Conservation (phyloP, 2,113 vertebrate species). For the Cephalopholis sonnerati region DNA sequence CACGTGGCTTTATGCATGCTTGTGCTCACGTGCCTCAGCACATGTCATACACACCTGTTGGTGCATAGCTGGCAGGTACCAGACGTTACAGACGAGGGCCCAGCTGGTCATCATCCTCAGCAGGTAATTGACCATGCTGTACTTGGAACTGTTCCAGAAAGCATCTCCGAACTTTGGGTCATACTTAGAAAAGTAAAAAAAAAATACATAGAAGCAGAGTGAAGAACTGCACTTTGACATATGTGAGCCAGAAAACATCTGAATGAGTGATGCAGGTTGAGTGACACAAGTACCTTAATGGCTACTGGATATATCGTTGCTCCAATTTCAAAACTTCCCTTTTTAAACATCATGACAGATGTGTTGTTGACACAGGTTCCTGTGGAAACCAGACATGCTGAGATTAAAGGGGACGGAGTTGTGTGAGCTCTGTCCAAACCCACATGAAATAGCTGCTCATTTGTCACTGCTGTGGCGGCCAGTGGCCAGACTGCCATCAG, state of each 20-base stretch:
- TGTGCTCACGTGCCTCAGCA: conserved; percentile 2
- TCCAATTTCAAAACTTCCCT: conserved; percentile 99
- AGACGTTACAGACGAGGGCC: conserved; percentile 96
- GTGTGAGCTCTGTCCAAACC: conserved; percentile 47
- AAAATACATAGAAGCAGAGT: neutral
- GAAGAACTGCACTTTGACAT: neutral
- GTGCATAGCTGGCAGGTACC: conserved; percentile 96
- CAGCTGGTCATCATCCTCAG: conserved; percentile 98
- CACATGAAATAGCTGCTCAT: conserved; percentile 23
- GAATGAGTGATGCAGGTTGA: neutral
- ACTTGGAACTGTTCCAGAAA: conserved; percentile 98
- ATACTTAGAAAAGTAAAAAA: conserved; percentile 84
- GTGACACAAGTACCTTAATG: conserved; percentile 83
- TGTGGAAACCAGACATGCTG: conserved; percentile 70
- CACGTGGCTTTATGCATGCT: neutral
- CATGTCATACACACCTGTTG: conserved; percentile 86
- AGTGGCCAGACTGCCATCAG: conserved; percentile 20
- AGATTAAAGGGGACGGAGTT: conserved; percentile 19
- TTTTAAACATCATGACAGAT: conserved; percentile 99
- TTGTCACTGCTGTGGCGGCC: conserved; percentile 4
- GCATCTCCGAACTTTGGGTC: conserved; percentile 97
- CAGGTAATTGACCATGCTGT: conserved; percentile 94
- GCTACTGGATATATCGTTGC: conserved; percentile 96
- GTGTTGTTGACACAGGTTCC: conserved; percentile 99
- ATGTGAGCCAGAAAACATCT: neutral